Conservation (phyloP, 2,888 invertebrate species). For the Drosophila robusta region DNA sequence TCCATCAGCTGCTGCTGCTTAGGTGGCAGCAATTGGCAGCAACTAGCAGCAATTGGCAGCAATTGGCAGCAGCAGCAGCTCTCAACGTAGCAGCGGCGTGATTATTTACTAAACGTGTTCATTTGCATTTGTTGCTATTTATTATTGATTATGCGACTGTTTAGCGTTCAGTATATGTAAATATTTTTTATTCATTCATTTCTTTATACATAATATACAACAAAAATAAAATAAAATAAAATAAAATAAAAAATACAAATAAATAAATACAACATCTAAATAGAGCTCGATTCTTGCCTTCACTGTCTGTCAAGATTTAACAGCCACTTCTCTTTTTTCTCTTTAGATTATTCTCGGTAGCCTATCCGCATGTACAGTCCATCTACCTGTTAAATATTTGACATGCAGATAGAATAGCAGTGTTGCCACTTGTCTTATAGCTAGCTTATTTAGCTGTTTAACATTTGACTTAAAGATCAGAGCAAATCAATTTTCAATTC, state of each 20-base stretch:
- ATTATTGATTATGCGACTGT: slow-evolving; percentile 76
- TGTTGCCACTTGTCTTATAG: too few species aligned
- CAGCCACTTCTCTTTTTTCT: not conserved
- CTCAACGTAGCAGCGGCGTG: slow-evolving; percentile 33
- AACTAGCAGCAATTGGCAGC: not conserved
- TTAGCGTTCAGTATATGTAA: slow-evolving; percentile 73
- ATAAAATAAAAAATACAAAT: not conserved
- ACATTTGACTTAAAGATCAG: not conserved
- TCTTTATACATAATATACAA: slow-evolving; percentile 41
- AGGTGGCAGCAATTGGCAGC: not conserved
- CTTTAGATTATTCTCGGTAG: too few species aligned
- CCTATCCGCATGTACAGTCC: too few species aligned
- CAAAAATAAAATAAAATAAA: slow-evolving; percentile 15
- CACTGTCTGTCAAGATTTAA: not conserved
- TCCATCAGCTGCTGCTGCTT: not conserved
- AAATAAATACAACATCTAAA: slow-evolving; percentile 8
- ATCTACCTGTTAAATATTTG: not conserved
- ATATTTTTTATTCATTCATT: slow-evolving; percentile 71
- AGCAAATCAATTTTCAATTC: too few species aligned
- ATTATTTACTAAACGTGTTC: slow-evolving; percentile 79
- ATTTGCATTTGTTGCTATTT: slow-evolving; percentile 70
- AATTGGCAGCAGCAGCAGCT: slow-evolving; percentile 10
- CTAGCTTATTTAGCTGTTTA: not conserved
- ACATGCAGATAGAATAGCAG: not conserved
- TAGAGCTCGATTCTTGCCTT: not conserved